These are phyloP conservation scores for Orthonyx spaldingii DNA, from an alignment of 2,113 vertebrate genomes.

Conservation along the genomic window DNA sequence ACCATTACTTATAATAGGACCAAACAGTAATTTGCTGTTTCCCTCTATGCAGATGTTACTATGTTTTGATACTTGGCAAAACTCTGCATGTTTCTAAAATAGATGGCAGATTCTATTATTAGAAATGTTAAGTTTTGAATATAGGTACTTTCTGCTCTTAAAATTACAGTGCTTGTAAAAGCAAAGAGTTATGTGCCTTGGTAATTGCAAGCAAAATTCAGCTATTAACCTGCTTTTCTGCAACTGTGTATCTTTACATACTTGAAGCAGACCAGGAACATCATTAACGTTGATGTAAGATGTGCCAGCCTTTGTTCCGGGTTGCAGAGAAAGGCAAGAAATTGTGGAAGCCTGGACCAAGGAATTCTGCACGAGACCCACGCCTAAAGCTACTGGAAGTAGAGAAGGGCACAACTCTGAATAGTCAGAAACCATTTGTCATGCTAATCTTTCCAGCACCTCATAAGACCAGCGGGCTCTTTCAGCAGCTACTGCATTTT, in stretches of 20 bases:
- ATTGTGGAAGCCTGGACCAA: neutral
- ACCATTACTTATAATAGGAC: neutral
- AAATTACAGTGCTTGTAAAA: slow-evolving; percentile 5
- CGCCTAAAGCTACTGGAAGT: neutral
- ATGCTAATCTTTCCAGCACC: neutral
- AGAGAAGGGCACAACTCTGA: neutral
- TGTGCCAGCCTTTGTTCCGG: neutral
- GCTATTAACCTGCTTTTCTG: neutral
- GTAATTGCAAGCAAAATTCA: neutral
- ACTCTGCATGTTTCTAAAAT: neutral
- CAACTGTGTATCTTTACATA: neutral
- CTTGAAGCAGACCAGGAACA: neutral
- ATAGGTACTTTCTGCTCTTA: neutral
- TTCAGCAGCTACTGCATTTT: neutral
- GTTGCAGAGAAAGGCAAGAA: neutral
- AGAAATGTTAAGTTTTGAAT: neutral
- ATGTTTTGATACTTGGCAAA: neutral
- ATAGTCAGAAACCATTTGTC: neutral
- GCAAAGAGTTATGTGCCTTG: neutral
- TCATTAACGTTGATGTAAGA: neutral
- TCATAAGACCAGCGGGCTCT: neutral
- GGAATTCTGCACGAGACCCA: neutral
- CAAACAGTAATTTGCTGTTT: neutral
- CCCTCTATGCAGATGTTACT: neutral
- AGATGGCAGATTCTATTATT: neutral